Evolutionary conservation across 2,113 vertebrate species (phyloP).

Genomic region (Hippocampus guttulatus): DNA sequence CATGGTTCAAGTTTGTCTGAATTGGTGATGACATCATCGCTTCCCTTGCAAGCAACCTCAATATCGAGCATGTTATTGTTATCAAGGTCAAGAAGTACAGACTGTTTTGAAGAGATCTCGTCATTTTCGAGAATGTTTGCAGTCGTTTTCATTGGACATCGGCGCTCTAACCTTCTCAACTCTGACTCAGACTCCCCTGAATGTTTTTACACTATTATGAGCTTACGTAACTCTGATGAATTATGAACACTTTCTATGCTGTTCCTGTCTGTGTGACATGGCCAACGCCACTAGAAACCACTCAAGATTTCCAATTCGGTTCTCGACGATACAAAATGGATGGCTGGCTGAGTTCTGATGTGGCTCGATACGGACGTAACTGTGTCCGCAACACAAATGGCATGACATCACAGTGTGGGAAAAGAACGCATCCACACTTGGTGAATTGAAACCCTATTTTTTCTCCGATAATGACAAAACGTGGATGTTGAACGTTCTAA

Average conservation of each 20-base stretch:
- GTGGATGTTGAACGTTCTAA: too few relatives aligned
- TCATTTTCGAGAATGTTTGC: not conserved
- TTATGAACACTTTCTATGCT: conserved; percentile 6
- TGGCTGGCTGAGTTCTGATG: not conserved
- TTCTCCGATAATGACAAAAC: too few relatives aligned
- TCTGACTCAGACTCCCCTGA: not conserved
- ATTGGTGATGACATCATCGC: not conserved
- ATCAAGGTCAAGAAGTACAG: not conserved
- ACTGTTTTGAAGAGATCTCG: not conserved
- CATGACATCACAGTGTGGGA: not conserved
- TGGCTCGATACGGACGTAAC: too few relatives aligned
- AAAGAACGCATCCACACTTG: not conserved
- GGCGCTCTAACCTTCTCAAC: not conserved
- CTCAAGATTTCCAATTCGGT: not conserved
- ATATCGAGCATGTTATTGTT: not conserved
- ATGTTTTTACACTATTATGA: conserved; percentile 2
- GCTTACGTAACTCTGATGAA: conserved; percentile 2
- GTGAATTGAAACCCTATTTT: too few relatives aligned
- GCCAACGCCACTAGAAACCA: not conserved
- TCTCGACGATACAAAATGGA: not conserved
- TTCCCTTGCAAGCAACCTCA: not conserved
- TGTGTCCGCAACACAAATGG: not conserved
- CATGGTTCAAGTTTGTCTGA: not conserved
- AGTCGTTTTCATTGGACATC: not conserved
- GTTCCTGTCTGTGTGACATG: not conserved